Evolutionary conservation across 2,113 vertebrate species (phyloP), one percentile per base, ranked within the genome.

Genomic region (Mirza zaza): DNA sequence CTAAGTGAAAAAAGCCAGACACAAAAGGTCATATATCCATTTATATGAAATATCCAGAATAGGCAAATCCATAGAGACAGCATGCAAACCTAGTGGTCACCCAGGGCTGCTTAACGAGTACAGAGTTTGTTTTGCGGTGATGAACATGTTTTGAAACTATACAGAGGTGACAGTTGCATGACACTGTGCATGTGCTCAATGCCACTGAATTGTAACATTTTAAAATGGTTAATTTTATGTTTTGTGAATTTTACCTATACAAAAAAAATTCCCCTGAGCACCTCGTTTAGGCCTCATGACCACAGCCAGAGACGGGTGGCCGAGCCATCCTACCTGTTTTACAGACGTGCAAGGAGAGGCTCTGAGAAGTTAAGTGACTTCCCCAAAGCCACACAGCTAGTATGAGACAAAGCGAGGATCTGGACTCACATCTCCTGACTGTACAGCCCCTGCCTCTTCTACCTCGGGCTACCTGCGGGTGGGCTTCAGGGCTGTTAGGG

Each of bases 31-130:
- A 32, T 9, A 29, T 32, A 4, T 10, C 27, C 6, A 4, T 76
- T 27, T 48, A 18, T 32, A 48, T 9, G 73, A 76, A 77, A 59
- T 25, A 34, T 39, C 27, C 27, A 8, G 59, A 52, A 42, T 20
- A 11, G 9, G 52, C 23, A 48, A 17, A 39, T 48, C 39, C 63
- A 48, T 5, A 65, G 68, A 67, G 75, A 20, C 6, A 21, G 63
- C 25, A 70, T 57, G 42, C 32, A 10, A 14, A 61, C 0, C 0
- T 14, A 6, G 32, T 2, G 42, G 6, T 0, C 7, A 18, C 27
- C 48, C 27, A 10, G 55, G 67, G 14, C 10, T 32, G 36, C 50
- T 48, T 80, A 11, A 18, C 27, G 32, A 67, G 29, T 34, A 25
- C 14, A 8, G 71, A 52, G 20, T 50, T 34, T 34, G 18, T 61